A percentile compares a stretch with the other conserved stretches of the same genome.
Conservation (phyloP, 2,113 vertebrate species). For the Tringa solitaria region DNA sequence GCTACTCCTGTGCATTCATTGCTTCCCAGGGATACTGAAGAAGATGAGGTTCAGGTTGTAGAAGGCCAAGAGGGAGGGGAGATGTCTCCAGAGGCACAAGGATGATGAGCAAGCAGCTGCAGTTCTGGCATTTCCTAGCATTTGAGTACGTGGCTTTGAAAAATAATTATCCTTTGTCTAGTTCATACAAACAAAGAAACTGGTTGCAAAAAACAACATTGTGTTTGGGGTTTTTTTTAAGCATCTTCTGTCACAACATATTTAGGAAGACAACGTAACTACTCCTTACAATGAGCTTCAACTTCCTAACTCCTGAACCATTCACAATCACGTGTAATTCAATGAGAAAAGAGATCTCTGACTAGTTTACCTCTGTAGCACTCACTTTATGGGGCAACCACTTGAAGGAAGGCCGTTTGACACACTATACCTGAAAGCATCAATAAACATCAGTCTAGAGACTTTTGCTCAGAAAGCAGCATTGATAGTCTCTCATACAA, state of each 20-base stretch:
- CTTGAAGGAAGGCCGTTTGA: not conserved
- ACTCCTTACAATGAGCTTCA: not conserved
- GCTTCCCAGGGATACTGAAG: not conserved
- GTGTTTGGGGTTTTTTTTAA: not conserved
- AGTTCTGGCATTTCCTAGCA: not conserved
- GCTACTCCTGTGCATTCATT: not conserved
- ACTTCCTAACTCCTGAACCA: not conserved
- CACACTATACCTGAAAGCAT: not conserved
- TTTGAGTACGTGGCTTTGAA: not conserved
- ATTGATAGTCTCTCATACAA: not conserved
- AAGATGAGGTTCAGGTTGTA: not conserved
- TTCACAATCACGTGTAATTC: rapidly evolving
- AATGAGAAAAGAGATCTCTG: not conserved
- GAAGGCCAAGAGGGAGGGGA: not conserved
- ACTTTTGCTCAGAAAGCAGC: not conserved
- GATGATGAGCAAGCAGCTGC: not conserved
- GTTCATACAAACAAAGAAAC: not conserved
- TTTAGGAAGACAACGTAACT: not conserved
- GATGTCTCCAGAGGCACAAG: not conserved
- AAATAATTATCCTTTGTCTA: not conserved
- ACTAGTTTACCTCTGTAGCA: not conserved
- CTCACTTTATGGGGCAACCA: not conserved
- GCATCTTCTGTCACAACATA: not conserved
- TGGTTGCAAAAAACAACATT: not conserved
- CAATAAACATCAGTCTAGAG: not conserved